Percentiles rank a stretch among this genome's conserved stretches.
phyloP scores from a whole-genome alignment of 2,113 vertebrate species.

The Centropus unirufus region DNA sequence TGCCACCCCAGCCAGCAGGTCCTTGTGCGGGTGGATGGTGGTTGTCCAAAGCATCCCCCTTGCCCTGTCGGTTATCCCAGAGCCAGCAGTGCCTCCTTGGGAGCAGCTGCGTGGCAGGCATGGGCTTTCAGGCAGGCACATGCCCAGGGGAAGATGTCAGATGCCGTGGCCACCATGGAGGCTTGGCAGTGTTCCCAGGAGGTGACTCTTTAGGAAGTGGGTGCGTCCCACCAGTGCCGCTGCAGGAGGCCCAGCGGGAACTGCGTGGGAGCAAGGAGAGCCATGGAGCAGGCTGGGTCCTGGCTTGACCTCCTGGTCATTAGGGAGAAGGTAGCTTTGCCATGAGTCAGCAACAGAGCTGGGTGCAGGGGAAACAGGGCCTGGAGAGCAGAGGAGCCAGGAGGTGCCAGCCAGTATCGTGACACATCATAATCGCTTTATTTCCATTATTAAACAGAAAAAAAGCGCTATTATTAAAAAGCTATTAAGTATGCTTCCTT shows the following conservation, averaged over 20 bases:
- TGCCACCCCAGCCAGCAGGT: not conserved
- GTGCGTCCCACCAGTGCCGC: not conserved
- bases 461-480: too few species aligned
- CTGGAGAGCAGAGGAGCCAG: not conserved
- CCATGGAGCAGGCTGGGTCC: not conserved
- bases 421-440: not conserved
- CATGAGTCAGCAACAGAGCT: conserved; percentile 15
- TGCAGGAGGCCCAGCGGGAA: not conserved
- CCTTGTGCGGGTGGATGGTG: not conserved
- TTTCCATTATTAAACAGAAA: too few species aligned
- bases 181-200: conserved; percentile 23
- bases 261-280: conserved; percentile 30
- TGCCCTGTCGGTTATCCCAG: not conserved
- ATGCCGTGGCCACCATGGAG: not conserved
- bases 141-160: not conserved
- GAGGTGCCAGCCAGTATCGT: not conserved
- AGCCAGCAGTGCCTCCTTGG: not conserved
- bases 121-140: not conserved
- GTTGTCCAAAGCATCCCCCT: not conserved
- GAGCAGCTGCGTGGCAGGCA: not conserved
- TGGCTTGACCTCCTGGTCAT: not conserved
- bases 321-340: conserved; percentile 2
- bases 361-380: not conserved
- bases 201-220: conserved; percentile 69
- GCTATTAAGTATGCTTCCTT: not conserved